Evolutionary conservation across 2,113 vertebrate genomes (phyloP).

Genomic region (Cercocebus atys): DNA sequence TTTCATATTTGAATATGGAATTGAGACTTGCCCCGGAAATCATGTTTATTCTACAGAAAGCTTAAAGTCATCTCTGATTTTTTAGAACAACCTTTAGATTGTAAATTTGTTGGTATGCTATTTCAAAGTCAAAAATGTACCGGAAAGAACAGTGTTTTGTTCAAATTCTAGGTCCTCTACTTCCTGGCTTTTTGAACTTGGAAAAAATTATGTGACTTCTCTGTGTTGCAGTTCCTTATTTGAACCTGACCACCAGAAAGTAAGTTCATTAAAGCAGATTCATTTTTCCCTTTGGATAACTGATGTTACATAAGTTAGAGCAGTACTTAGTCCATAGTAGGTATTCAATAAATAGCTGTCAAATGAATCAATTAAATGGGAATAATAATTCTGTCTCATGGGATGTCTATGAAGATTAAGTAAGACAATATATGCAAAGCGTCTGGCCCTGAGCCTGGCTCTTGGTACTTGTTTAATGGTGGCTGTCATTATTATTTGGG

Average conservation of each 20-base stretch:
- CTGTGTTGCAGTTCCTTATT: neutral
- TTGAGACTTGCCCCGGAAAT: neutral
- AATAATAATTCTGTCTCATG: neutral
- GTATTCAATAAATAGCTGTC: neutral
- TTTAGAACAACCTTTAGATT: neutral
- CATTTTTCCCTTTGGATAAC: neutral
- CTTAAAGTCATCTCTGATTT: neutral
- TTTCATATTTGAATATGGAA: conserved; percentile 23
- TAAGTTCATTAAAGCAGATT: neutral
- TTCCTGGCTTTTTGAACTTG: neutral
- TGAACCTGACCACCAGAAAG: neutral
- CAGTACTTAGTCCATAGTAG: neutral
- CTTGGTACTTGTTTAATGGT: neutral
- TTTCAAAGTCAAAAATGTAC: neutral
- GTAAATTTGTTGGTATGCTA: neutral
- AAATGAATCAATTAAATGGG: neutral
- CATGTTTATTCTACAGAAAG: neutral
- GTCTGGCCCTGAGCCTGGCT: neutral
- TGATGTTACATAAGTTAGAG: neutral
- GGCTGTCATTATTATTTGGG: neutral
- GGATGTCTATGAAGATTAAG: neutral
- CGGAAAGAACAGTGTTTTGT: neutral
- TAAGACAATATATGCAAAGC: neutral
- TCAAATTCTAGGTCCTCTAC: neutral
- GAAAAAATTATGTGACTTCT: neutral